Evolutionary conservation across 2,888 invertebrate species (phyloP), one percentile per base, ranked within the genome.

Genomic region (Microctonus aethiopoides): DNA sequence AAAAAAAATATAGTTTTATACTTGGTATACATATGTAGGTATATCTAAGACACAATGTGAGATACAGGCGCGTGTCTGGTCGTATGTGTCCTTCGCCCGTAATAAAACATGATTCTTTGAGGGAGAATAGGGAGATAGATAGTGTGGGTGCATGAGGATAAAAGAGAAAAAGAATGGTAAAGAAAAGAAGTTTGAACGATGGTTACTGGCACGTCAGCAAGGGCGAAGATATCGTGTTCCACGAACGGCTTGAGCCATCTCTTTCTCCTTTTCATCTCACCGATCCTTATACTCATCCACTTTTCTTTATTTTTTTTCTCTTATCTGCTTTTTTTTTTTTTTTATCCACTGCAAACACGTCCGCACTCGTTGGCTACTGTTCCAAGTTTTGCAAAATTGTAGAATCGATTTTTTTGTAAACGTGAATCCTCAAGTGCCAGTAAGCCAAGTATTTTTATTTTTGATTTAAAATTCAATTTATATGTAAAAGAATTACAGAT

Each of bases 51-150:
- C 11, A 54, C 39, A 11, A 54, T 26, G 22, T 61, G 56, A 54
- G 61, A 66, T 68, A 69, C 13, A 61, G 22, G 62, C 29, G 39
- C 65, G 56, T 56, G 36, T 36, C 9, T 52, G 61, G 36, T 52
- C 62, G n/a, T 54, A 68, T 61, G 62, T 62, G 72, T 75, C 59
- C 68, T 69, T 72, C 62, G 57, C 57, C 54, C 29, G 29, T 70
- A 70, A 75, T 72, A 72, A 72, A 72, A 29, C 54, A 67, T 60
- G 70, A 76, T 70, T 75, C 78, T 74, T 74, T 52, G 20, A 71
- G 73, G 68, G 41, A 56, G 29, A 39, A 16, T 16, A 4, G 39
- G 32, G 36, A n/a, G 24, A 32, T 22, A 52, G n/a, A 59, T 16
- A 34, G 63, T n/a, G 9, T 6, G 29, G 13, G 7, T 24, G 32